phyloP scores from a whole-genome alignment of 2,888 invertebrate genomes.

The Mechanitis mazaeus region DNA sequence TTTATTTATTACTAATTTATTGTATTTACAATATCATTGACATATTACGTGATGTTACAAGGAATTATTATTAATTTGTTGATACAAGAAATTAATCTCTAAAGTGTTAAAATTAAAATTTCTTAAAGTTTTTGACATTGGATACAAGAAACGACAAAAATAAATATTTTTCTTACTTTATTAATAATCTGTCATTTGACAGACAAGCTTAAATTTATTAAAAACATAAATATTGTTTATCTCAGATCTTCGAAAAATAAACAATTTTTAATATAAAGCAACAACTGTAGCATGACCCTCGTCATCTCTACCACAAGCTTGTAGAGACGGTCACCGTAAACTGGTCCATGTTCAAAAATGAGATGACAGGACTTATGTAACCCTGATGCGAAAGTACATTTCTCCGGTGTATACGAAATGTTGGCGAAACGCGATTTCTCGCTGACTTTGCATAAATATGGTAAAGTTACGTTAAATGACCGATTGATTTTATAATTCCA shows the following conservation, averaged over 20 bases:
- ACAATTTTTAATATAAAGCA: not conserved
- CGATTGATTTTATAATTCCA: slow-evolving; percentile 16
- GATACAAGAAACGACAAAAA: not conserved
- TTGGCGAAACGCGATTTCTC: slow-evolving; percentile 36
- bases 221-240: too few species aligned
- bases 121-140: not conserved
- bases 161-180: not conserved
- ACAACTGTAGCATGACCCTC: slow-evolving; percentile 13
- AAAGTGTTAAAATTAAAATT: not conserved
- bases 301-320: not conserved
- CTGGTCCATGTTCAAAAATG: slow-evolving; percentile 27
- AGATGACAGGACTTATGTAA: slow-evolving; percentile 30
- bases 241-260: too few species aligned
- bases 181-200: too few species aligned
- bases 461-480: slow-evolving; percentile 26
- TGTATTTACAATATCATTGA: too few species aligned
- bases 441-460: slow-evolving; percentile 35
- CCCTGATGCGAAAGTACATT: slow-evolving; percentile 38
- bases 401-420: slow-evolving; percentile 36
- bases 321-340: slow-evolving; percentile 21
- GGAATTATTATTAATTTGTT: too few species aligned
- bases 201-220: too few species aligned
- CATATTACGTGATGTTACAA: too few species aligned
- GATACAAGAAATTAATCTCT: not conserved
- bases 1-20: too few species aligned